Evolutionary conservation across 2,888 invertebrate genomes (phyloP).

Genomic region (Malthinus flaveolus): DNA sequence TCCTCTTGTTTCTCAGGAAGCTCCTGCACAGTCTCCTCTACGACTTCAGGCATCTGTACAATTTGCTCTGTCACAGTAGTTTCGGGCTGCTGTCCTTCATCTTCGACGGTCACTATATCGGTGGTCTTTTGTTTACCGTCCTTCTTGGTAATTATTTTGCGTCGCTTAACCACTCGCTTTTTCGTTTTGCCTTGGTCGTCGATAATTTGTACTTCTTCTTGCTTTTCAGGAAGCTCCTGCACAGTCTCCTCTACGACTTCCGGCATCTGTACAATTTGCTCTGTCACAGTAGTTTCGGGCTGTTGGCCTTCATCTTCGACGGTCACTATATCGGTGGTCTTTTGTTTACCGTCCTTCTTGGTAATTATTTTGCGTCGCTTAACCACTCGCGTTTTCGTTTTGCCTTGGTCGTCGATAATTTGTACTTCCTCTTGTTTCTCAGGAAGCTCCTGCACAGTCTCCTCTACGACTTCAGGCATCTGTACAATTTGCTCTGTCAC

Average conservation of each 20-base stretch:
- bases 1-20: constrained; percentile 40
- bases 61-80: constrained; percentile 33
- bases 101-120: constrained; percentile 47
- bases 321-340: constrained; percentile 45
- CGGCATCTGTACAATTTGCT: constrained; percentile 35
- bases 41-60: constrained; percentile 32
- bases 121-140: constrained; percentile 39
- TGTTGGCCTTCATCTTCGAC: constrained; percentile 41
- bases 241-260: constrained; percentile 27
- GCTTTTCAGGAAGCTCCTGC: constrained; percentile 28
- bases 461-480: constrained; percentile 39
- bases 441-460: constrained; percentile 32
- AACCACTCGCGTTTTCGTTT: constrained; percentile 44
- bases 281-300: constrained; percentile 40
- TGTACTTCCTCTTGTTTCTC: constrained; percentile 41
- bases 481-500: constrained; percentile 39
- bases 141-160: constrained; percentile 40
- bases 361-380: constrained; percentile 50
- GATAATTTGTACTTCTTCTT: constrained; percentile 46
- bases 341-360: constrained; percentile 51
- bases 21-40: constrained; percentile 19
- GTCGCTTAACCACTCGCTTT: constrained; percentile 37
- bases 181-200: constrained; percentile 35
- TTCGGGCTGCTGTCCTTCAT: constrained; percentile 42
- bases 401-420: constrained; percentile 39